Evolutionary conservation across 2,113 vertebrate genomes (phyloP), one percentile per base, ranked within the genome.

Genomic region (Stigmatopora argus): DNA sequence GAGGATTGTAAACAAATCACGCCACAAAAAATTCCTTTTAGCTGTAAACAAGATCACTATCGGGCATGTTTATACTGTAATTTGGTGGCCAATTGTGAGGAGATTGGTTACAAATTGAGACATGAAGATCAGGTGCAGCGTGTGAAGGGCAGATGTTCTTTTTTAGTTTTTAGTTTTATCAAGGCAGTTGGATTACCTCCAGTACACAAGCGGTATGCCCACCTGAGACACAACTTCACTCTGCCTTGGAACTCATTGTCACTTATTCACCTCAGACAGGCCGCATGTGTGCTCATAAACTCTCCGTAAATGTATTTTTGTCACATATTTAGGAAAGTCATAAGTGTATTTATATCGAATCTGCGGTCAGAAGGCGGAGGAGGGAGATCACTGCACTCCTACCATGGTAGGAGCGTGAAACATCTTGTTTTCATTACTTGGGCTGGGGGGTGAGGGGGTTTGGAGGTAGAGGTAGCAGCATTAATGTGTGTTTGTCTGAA

Each of bases 91-190:
- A 87, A 89, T 90, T 88, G 83, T 88, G 57, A 78, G 76, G 80
- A 75, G 86, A 91, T 89, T 89, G 85, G 87, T 77, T 91, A 88
- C 89, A 91, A 90, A 91, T 91, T 92, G 89, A 90, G 89, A 89
- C 91, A 90, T 91, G 66, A 90, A 89, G 71, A 84, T 90, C 89
- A 92, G 89, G 86, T 89, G 90, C 71, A 67, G 80, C 35, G 66
- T 79, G 81, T 81, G 83, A 78, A 79, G 77, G 74, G 38, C 68
- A 61, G 19, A 85, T 85, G 79, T 55, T 11, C 26, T 26, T 55
- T 15, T 23, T 53, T 23, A n/a, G 44, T 45, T 21, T 45, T 3
- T 61, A 14, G 12, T 61, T 45, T 61, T 21, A 23, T 61, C 21
- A 7, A 61, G 21, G 41, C 38, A 61, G 62, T 68, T 49, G 60